Base-by-base conservation (phyloP, 2,888 invertebrate genomes). In the Caenorhabditis sp. region DNA sequence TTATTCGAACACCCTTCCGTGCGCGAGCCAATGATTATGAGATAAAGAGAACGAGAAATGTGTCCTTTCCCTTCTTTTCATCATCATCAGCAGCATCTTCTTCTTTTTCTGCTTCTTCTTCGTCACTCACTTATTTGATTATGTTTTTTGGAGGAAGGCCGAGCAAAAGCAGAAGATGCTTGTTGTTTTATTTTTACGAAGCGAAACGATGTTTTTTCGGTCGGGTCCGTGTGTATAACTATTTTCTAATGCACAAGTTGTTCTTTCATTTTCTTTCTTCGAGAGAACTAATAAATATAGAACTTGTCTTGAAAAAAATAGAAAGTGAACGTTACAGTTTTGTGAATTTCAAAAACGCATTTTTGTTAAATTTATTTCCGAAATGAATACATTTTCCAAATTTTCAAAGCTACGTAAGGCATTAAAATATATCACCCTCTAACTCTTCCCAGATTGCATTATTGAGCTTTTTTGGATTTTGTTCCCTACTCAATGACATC, bases 1-100 rank as follows among this genome's bases (percentile, higher is more conserved):
- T 70, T 70, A 70, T 70, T 64, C 65, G 70, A 65, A 70, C 64
- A 70, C 65, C 57, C 65, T 20, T 36, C n/a, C n/a, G 36, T 36
- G 36, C 36, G 43, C 43, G 43, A 43, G 43, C 17, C 43, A 14
- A 2, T 31, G 31, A 31, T 31, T 10, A 43, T 43, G 56, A 56
- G 25, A 38, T 54, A 49, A 52, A 67, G 50, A 57, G 61, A 60
- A 69, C 54, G 59, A 63, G 57, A 27, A 65, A 43, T 50, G 59
- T 61, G 70, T 64, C 62, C 64, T 62, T 70, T 60, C 43, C 63
- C 59, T 59, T 50, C 59, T 59, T 50, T 26, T 27, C 57, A 57
- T 57, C 27, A 26, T 27, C 27, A 57, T 57, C 27, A 26, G 12
- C 27, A 26, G 12, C 25, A 8, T 59, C 21, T 10, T 59, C 50